These are phyloP conservation scores for Neocrepidodera transversa DNA, from an alignment of 2,888 invertebrate genomes.

Conservation along the genomic window DNA sequence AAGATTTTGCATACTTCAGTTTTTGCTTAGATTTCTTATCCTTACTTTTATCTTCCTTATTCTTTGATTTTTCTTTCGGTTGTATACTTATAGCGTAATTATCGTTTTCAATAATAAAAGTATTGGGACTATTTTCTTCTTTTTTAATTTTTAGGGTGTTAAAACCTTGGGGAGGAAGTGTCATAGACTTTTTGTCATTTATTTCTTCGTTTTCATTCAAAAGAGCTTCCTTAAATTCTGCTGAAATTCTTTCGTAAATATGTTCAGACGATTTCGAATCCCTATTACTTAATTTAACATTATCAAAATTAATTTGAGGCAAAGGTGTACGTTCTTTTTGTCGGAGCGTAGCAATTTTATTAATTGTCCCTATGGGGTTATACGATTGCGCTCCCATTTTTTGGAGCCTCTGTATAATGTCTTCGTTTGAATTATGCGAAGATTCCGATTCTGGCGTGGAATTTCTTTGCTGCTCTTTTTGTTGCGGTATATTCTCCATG, in stretches of 20 bases:
- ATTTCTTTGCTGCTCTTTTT: conserved; percentile 17
- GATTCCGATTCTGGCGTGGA: conserved; percentile 28
- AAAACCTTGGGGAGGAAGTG: not conserved
- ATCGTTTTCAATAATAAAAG: conserved; percentile 39
- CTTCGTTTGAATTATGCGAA: conserved; percentile 26
- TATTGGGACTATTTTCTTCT: conserved; percentile 22
- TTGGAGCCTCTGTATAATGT: conserved; percentile 51
- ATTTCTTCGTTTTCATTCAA: not conserved
- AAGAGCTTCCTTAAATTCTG: not conserved
- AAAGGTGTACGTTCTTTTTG: conserved; percentile 14
- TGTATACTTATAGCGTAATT: conserved; percentile 18
- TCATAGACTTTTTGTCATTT: not conserved
- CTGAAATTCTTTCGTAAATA: conserved; percentile 42
- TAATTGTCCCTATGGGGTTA: conserved; percentile 16
- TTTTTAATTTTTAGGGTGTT: conserved; percentile 4
- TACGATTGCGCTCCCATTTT: conserved; percentile 53
- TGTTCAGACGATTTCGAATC: conserved; percentile 27
- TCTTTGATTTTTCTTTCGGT: conserved; percentile 1
- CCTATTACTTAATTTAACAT: conserved; percentile 3
- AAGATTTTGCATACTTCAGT: conserved; percentile 1
- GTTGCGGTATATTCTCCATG: conserved; percentile 49
- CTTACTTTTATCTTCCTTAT: not conserved
- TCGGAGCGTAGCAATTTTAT: conserved; percentile 32
- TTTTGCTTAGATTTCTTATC: not conserved
- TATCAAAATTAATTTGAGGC: conserved; percentile 2